phyloP scores from a whole-genome alignment of 2,888 invertebrate genomes.

The Gastrophysa polygoni region DNA sequence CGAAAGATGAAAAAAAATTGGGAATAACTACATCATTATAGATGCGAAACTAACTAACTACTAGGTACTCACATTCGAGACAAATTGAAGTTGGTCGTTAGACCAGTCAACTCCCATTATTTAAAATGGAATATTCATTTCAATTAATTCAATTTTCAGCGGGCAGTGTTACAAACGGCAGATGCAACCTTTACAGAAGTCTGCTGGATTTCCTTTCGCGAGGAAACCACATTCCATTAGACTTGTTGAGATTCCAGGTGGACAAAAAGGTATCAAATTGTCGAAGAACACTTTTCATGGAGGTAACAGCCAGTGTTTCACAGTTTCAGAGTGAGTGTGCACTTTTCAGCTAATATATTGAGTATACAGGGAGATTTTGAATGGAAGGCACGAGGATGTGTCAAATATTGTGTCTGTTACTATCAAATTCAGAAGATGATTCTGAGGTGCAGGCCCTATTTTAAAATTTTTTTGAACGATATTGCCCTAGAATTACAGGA shows the following conservation, averaged over 20 bases:
- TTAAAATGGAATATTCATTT: neutral
- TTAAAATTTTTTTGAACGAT: no score
- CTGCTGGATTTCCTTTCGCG: slow-evolving; percentile 56
- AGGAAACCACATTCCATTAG: slow-evolving; percentile 82
- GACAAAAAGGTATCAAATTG: slow-evolving; percentile 69
- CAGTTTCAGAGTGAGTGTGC: slow-evolving; percentile 72
- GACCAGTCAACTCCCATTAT: no score
- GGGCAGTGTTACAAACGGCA: slow-evolving; percentile 78
- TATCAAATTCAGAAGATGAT: no score
- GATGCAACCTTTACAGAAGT: slow-evolving; percentile 67
- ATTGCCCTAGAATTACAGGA: no score
- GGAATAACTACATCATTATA: no score
- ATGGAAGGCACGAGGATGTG: neutral
- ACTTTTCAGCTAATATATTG: neutral
- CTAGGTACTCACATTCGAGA: no score
- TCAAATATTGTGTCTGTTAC: no score
- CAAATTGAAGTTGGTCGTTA: no score
- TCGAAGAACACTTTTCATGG: slow-evolving; percentile 63
- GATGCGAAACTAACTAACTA: no score
- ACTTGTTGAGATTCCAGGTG: slow-evolving; percentile 78
- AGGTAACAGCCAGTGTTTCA: slow-evolving; percentile 65
- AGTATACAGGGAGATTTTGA: neutral
- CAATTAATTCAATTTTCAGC: slow-evolving; percentile 57
- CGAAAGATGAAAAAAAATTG: no score
- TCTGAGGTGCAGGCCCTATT: no score